phyloP scores from a whole-genome alignment of 2,888 invertebrate species.

The Phyllotreta cruciferae region DNA sequence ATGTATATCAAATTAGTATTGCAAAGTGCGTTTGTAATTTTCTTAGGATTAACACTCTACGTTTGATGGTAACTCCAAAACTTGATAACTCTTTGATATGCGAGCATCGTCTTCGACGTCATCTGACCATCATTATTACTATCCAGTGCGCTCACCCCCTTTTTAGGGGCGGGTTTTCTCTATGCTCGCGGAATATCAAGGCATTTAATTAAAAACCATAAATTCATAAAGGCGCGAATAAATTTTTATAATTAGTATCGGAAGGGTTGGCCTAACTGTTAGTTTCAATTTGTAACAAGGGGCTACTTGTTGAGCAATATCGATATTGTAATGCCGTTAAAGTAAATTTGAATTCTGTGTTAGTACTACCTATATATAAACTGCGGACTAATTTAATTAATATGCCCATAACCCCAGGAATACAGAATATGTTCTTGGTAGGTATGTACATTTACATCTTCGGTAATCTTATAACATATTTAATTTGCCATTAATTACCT shows the following conservation, averaged over 20 bases:
- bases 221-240: slow-evolving; percentile 5
- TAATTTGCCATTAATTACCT: too few relatives aligned
- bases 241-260: slow-evolving; percentile 1
- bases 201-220: slow-evolving; percentile 15
- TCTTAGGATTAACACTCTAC: slow-evolving; percentile 36
- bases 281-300: too few relatives aligned
- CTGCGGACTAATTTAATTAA: too few relatives aligned
- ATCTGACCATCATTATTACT: slow-evolving; percentile 40
- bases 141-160: slow-evolving; percentile 28
- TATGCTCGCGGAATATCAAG: slow-evolving; percentile 9
- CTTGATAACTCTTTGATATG: slow-evolving; percentile 41
- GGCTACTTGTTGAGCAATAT: too few relatives aligned
- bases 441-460: too few relatives aligned
- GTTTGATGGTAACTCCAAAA: slow-evolving; percentile 36
- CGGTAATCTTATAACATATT: too few relatives aligned
- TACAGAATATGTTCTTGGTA: too few relatives aligned
- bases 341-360: too few relatives aligned
- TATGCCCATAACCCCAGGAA: too few relatives aligned
- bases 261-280: neutral
- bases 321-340: too few relatives aligned
- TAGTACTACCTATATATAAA: too few relatives aligned
- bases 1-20: slow-evolving; percentile 17
- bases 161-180: slow-evolving; percentile 7
- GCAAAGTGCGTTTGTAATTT: slow-evolving; percentile 29
- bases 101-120: slow-evolving; percentile 34